Percentiles rank a stretch among this genome's conserved stretches.
phyloP scores from a whole-genome alignment of 2,797 vertebrate genomes.

The Amblyopsis hoosieri region DNA sequence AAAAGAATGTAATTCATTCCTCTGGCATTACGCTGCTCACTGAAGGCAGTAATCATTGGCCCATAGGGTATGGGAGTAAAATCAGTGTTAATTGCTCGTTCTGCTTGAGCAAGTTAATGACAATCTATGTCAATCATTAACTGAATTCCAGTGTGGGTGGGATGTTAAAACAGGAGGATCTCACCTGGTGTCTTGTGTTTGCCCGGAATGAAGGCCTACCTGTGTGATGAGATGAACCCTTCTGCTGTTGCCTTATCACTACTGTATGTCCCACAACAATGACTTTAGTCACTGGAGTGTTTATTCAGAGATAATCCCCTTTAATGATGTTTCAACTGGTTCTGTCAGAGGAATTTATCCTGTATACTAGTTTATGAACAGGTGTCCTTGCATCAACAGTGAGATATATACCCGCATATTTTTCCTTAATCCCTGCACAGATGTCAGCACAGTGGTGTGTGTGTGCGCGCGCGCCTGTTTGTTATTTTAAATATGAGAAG shows the following conservation, averaged over 20 bases:
- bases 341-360: slow-evolving; percentile 31
- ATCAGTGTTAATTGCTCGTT: slow-evolving; percentile 56
- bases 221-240: slow-evolving; percentile 45
- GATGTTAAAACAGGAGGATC: slow-evolving; percentile 12
- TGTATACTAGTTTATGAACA: slow-evolving; percentile 46
- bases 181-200: slow-evolving; percentile 44
- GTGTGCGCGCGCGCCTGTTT: not conserved
- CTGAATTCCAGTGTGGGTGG: slow-evolving; percentile 6
- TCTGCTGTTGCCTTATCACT: slow-evolving; percentile 22
- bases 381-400: slow-evolving; percentile 35
- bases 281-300: slow-evolving; percentile 34
- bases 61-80: slow-evolving; percentile 42
- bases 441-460: not conserved
- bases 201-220: slow-evolving; percentile 35
- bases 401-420: slow-evolving; percentile 30
- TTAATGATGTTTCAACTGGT: slow-evolving; percentile 61
- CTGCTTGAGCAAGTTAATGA: slow-evolving; percentile 53
- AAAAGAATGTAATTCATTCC: slow-evolving; percentile 38
- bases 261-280: slow-evolving; percentile 17
- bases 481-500: no score
- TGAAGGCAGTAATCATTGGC: slow-evolving; percentile 31
- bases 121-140: slow-evolving; percentile 48
- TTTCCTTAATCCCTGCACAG: slow-evolving; percentile 29
- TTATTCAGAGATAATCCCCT: slow-evolving; percentile 69
- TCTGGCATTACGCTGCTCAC: slow-evolving; percentile 35